Conservation (phyloP, 2,888 invertebrate species). For the Odontothrips loti region DNA sequence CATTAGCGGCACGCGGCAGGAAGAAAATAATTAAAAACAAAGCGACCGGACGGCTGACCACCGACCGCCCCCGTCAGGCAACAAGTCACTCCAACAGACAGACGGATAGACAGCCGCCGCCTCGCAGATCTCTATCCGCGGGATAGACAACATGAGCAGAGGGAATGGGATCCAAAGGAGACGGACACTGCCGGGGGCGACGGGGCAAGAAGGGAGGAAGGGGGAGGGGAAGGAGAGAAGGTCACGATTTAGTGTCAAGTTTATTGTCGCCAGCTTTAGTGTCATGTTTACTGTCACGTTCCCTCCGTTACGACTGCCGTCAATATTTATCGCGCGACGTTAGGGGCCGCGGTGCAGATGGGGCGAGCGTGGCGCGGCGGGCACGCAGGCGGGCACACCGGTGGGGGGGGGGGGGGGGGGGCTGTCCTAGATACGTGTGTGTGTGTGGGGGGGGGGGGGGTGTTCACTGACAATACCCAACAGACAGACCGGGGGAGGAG, state of each 20-base stretch:
- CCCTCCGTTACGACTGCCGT: slow-evolving; percentile 14
- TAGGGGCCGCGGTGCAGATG: not conserved
- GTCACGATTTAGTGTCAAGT: slow-evolving; percentile 24
- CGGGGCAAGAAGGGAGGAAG: not conserved
- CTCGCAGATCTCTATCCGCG: no score
- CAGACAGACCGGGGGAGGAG: not conserved
- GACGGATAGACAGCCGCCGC: no score
- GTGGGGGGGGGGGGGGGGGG: not conserved
- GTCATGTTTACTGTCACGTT: slow-evolving; percentile 26
- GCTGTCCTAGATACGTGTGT: not conserved
- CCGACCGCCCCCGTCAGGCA: no score
- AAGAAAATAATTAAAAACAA: no score
- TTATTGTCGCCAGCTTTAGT: slow-evolving; percentile 22
- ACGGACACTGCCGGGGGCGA: no score
- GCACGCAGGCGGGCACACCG: not conserved
- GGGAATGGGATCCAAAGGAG: not conserved
- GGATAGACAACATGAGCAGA: not conserved
- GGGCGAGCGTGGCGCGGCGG: not conserved
- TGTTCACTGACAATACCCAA: no score
- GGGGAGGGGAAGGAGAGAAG: not conserved
- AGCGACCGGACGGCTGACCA: no score
- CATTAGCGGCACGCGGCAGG: no score
- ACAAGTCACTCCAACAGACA: no score
- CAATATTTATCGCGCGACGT: slow-evolving; percentile 20
- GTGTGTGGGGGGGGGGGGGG: no score